Base-by-base conservation (phyloP, 1,140 invertebrate genomes). In the Hyles vespertilio region DNA sequence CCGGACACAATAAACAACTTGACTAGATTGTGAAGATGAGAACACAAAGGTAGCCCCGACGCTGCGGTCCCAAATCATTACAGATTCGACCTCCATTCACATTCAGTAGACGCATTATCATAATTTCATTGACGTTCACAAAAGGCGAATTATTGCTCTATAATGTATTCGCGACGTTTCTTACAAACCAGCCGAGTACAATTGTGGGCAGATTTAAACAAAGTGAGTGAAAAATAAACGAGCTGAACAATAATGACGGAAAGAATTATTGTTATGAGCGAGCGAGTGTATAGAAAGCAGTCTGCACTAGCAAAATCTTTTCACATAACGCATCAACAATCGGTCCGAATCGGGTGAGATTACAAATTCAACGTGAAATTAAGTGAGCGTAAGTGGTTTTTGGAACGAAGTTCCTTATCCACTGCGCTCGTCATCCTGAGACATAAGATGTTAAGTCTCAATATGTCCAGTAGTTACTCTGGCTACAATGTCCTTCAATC, bases 81-180 rank as follows among this genome's bases (percentile, higher is more conserved):
- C 59, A 36, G 62, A 64, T 56, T 59, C 58, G 70, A 76, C 67
- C 72, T 70, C 67, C 59, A 70, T 68, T 62, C 59, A 51, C 40
- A 68, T 67, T 66, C 59, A 66, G 60, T 65, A 53, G 60, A 65
- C 63, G 63, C 65, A 62, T 64, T 63, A 68, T 58, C 63, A 67
- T 64, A 49, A 61, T 65, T 66, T 56, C 33, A 50, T 62, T 40
- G 66, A 72, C 72, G 76, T 66, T 63, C 67, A 79, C 72, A 74
- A 75, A 67, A 56, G 62, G 51, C 36, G 36, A 40, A 40, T 40
- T 40, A 40, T 40, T 40, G 57, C 69, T 75, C 77, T 73, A 77
- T 59, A 56, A 69, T 68, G 65, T 58, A 73, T 68, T 68, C 63
- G 61, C 46, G 62, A 73, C 69, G 72, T 74, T 74, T 72, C 69